Evolutionary conservation across 2,797 vertebrate genomes (phyloP).

Genomic region (Karalla daura): DNA sequence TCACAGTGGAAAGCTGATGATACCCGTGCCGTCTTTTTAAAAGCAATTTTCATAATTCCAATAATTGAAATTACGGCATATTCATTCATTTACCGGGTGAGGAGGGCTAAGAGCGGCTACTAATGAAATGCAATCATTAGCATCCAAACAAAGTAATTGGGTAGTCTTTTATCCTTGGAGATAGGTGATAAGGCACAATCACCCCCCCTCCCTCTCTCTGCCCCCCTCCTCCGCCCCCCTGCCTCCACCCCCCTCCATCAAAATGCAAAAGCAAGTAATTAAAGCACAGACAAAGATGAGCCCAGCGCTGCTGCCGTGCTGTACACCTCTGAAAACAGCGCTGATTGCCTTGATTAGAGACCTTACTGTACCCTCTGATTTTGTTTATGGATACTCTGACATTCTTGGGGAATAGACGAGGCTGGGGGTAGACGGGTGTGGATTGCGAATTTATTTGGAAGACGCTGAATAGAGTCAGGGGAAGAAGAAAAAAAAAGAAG

Average conservation of each 20-base stretch:
- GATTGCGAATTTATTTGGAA: constrained; percentile 36
- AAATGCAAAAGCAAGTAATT: constrained; percentile 99
- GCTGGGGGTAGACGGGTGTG: constrained; percentile 38
- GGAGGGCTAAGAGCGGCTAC: constrained; percentile 98
- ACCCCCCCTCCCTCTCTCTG: constrained; percentile 88
- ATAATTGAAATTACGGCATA: constrained; percentile 99
- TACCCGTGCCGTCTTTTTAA: constrained; percentile 96
- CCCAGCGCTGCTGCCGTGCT: constrained; percentile 91
- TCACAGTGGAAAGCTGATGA: constrained; percentile 98
- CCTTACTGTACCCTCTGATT: constrained; percentile 95
- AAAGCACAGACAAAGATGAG: constrained; percentile 97
- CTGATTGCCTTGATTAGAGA: constrained; percentile 99
- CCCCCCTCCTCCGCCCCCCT: constrained; percentile 90
- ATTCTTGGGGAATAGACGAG: constrained; percentile 55
- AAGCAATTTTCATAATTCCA: constrained; percentile 99
- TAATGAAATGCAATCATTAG: constrained; percentile 99
- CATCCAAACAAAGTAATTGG: constrained; percentile 99
- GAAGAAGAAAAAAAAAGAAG: constrained; percentile 15
- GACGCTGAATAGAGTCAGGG: constrained; percentile 10
- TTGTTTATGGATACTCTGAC: constrained; percentile 90
- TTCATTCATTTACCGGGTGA: constrained; percentile 99
- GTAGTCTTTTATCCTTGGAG: constrained; percentile 93
- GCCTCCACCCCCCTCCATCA: constrained; percentile 91
- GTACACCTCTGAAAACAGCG: constrained; percentile 97
- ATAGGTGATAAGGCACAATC: constrained; percentile 99